phyloP scores from a whole-genome alignment of 2,888 invertebrate species.

The Automeris io region DNA sequence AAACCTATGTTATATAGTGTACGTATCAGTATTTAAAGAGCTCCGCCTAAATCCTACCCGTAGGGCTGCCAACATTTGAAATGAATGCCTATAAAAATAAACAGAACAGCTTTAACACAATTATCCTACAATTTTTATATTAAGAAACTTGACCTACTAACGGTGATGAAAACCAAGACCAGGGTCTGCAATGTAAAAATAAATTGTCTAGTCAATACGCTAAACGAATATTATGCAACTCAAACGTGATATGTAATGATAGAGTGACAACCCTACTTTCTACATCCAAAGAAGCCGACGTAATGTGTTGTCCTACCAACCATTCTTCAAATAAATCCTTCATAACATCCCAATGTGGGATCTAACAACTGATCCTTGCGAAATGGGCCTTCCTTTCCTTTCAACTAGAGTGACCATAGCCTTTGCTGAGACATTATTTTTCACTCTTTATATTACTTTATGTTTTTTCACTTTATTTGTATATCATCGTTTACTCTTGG shows the following conservation, averaged over 20 bases:
- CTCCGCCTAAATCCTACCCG: neutral
- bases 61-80: too few species aligned
- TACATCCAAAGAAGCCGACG: slow-evolving; percentile 9
- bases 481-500: too few species aligned
- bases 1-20: neutral
- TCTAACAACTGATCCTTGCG: slow-evolving; percentile 14
- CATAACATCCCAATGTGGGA: slow-evolving; percentile 16
- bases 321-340: slow-evolving; percentile 31
- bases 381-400: slow-evolving; percentile 21
- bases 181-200: too few species aligned
- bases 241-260: too few species aligned
- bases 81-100: too few species aligned
- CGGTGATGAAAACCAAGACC: too few species aligned
- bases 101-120: too few species aligned
- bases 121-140: too few species aligned
- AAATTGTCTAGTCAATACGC: too few species aligned
- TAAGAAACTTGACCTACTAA: too few species aligned
- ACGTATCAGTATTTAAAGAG: neutral
- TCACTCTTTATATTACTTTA: neutral
- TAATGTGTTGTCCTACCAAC: slow-evolving; percentile 19
- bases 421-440: neutral
- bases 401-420: slow-evolving; percentile 2
- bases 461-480: too few species aligned
- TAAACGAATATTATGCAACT: too few species aligned
- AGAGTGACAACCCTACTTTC: neutral